Base-by-base conservation (phyloP, 2,888 invertebrate species). In the Diaprepes abbreviatus region DNA sequence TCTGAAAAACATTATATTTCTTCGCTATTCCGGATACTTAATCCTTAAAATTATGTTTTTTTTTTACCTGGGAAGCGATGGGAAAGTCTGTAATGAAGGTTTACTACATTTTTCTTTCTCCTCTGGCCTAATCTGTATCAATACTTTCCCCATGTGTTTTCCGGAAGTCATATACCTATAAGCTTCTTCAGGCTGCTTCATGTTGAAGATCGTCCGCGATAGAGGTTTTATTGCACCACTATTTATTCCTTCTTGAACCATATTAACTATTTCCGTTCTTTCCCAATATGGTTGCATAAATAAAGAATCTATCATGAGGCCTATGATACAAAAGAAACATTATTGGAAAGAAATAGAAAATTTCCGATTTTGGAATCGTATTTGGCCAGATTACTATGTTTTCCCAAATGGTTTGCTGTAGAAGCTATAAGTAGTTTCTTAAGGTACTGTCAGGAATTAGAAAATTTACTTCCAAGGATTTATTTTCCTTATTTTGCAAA, bases 71-170 rank as follows among this genome's bases (percentile, higher is more conserved):
- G 72, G 66, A 31, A 66, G 38, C 19, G 24, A 66, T 9, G 28
- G 36, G 10, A 68, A 67, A 10, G 19, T 60, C 7, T 52, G 9
- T 7, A 0, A 5, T 5, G 43, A 28, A 28, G 54, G 66, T 3
- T 9, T 17, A 17, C 16, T 36, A n/a, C 19, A 54, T 7, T n/a
- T 50, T 10, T 59, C 50, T 10, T 54, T 54, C 64, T 80, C 78
- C 67, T 82, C 81, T 7, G 80, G 73, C 16, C 81, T 68, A 1
- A 83, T 76, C 75, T 85, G 79, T 14, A 87, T 79, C 12, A 87
- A 55, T 0, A 86, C 85, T 85, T 95, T 95, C 48, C 95, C 95
- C 50, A 93, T 91, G 79, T 95, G 94, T 81, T 93, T 93, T 21
- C 93, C 90, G 12, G 87, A 84, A 1, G 88, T 87, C 84, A 91